Base-by-base conservation (phyloP, 2,888 invertebrate genomes). In the Dascillus cervinus region DNA sequence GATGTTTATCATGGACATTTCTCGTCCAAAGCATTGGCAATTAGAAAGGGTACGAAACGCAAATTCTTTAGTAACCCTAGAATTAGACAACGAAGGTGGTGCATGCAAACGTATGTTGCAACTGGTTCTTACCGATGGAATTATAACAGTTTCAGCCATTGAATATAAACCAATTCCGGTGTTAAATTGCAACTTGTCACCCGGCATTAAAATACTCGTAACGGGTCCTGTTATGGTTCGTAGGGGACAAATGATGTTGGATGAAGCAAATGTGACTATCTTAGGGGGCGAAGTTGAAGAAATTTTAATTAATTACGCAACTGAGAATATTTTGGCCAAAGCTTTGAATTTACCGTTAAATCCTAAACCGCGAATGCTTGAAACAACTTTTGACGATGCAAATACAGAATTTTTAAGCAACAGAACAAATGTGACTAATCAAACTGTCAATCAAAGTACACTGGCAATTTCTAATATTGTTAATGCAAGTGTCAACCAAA, bases 281-380 rank as follows among this genome's bases (percentile, higher is more conserved):
- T 56, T 85, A 1, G 85, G 85, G 0, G 87, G 87, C 0, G 82
- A 83, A 60, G 79, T 84, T 1, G 79, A 82, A 25, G 72, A 71
- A 29, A 58, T 82, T 13, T 56, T 70, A 0, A 52, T 71, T 1
- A 48, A 65, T 2, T 76, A 82, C 60, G 74, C 76, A 0, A 55
- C 73, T 4, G 75, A 78, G 46, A 77, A 76, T 41, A 56, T 79
- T 3, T 53, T 84, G 23, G 71, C 77, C 2, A 57, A 70, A 46
- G 70, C 68, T 39, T 56, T 82, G 52, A 67, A 71, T n/a, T 39
- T 75, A 20, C 65, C 70, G 6, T 62, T 67, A 50, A 72, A 70
- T 58, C 60, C 62, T 1, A 65, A 67, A 43, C 71, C 71, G 0
- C 35, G 33, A 14, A 22, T 29, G 9, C 53, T 56, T 13, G 46